These are phyloP conservation scores for Trididemnum nubilum DNA, from an alignment of 23 tunicate species.

Conservation along the genomic window DNA sequence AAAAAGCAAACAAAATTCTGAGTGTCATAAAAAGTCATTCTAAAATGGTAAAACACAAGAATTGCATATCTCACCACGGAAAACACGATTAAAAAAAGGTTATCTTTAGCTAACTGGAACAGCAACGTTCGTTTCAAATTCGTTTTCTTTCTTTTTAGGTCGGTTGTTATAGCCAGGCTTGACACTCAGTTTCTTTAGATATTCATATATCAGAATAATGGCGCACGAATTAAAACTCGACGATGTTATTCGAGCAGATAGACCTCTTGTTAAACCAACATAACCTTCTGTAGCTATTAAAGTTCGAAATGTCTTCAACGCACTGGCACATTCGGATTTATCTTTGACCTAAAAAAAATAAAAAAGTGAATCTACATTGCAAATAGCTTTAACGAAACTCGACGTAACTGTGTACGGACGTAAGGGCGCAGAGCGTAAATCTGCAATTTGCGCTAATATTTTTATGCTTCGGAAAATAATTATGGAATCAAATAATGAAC, in stretches of 20 bases:
- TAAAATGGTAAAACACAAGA: background rate
- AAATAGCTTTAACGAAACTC: background rate
- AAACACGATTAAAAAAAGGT: background rate
- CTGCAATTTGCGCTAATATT: too few species aligned
- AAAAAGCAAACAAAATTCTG: too few species aligned
- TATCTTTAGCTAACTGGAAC: conserved; percentile 20
- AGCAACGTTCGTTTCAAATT: conserved; percentile 17
- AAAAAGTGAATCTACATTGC: too few species aligned
- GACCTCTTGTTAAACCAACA: conserved; percentile 61
- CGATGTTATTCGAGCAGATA: conserved; percentile 72
- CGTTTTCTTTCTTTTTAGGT: background rate
- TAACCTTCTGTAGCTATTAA: conserved; percentile 69
- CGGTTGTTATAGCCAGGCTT: conserved; percentile 14
- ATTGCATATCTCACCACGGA: background rate
- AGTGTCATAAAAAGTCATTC: too few species aligned
- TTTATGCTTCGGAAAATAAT: too few species aligned
- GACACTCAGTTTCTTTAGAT: conserved; percentile 82
- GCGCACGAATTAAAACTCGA: conserved; percentile 67
- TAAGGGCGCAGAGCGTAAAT: too few species aligned
- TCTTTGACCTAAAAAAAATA: conserved; percentile 36
- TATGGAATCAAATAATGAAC: too few species aligned
- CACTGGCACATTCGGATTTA: conserved; percentile 35
- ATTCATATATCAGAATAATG: conserved; percentile 79
- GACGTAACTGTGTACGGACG: background rate
- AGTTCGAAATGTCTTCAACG: conserved; percentile 40